Base-by-base conservation (phyloP, 2,888 invertebrate species). In the Diaprepes abbreviatus region DNA sequence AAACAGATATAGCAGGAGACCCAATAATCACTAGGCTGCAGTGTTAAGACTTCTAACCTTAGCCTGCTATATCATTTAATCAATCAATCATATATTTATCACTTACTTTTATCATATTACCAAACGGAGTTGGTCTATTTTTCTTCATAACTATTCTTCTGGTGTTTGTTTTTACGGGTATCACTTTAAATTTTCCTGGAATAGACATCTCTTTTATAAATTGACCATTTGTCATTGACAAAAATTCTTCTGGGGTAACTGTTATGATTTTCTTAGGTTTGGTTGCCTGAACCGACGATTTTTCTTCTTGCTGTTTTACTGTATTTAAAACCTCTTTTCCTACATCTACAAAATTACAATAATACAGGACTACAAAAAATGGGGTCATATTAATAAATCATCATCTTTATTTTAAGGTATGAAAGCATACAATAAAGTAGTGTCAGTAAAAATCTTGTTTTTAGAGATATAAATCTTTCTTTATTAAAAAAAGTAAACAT, bases 261-360 rank as follows among this genome's bases (percentile, higher is more conserved):
- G 87, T 85, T 70, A 88, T 85, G n/a, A 87, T 84, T 82, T 87
- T 87, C 21, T 83, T 79, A 54, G 82, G 83, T 24, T 75, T 75
- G 10, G 40, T 54, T 19, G 73, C 66, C 16, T 55, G 55, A 4
- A 28, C 50, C 17, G 17, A 45, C 17, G 69, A 54, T 45, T 63
- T 82, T 50, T 82, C 71, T 78, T 76, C 87, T 73, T 79, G 70
- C 17, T 80, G 77, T 78, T 85, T 86, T 1, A 87, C 85, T 6
- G 86, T 82, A 78, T 92, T 91, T 75, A 93, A 83, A 75, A 93
- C 89, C 78, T 93, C 85, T 79, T 92, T 93, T 9, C 93, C 93
- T 3, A 92, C 92, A 79, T 93, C 93, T 88, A 83, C 71, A 75
- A 74, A n/a, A n/a, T n/a, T n/a, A n/a, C n/a, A n/a, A n/a, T n/a